Base-by-base conservation (phyloP, 2,113 vertebrate genomes). In the Nicator chloris region DNA sequence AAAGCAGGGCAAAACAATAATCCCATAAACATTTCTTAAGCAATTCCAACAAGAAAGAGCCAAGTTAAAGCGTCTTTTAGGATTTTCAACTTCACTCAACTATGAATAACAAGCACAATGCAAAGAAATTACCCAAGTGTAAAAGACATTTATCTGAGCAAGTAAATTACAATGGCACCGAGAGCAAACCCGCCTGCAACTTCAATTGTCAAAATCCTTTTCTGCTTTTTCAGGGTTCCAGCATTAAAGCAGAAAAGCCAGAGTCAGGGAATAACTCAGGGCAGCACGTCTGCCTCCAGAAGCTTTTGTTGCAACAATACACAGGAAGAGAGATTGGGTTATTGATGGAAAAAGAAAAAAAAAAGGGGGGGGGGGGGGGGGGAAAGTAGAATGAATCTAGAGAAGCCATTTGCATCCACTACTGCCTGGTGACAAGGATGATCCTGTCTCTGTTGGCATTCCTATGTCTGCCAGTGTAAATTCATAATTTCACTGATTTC, bases 71-170 rank as follows among this genome's bases (percentile, higher is more conserved):
- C 70, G 53, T 63, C 33, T 77, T 93, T 73, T 30, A 70, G 60
- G 45, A 91, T 92, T 92, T 93, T 81, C 76, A 81, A 6, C 68
- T 88, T 81, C 68, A 35, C 26, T 87, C 69, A 40, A 7, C 65
- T 82, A 33, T 54, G 70, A 90, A 83, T 61, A 90, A 86, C 42
- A 37, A 0, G 2, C 45, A 65, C 50, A 76, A 81, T 81, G 64
- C 63, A 86, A 91, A 81, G 79, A 82, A 95, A 86, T 86, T 92
- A 60, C 54, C 50, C 31, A 33, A 91, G 83, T 54, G 39, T 66
- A 73, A 86, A 92, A 94, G 72, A 84, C 47, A 50, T 86, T 93
- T 73, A 86, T 88, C 89, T 81, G 68, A 96, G 66, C 63, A 86
- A 88, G 68, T 56, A 76, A 92, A 92, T 93, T 72, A 90, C 49